phyloP scores from a whole-genome alignment of 2,113 vertebrate genomes.

The Carassius carassius region DNA sequence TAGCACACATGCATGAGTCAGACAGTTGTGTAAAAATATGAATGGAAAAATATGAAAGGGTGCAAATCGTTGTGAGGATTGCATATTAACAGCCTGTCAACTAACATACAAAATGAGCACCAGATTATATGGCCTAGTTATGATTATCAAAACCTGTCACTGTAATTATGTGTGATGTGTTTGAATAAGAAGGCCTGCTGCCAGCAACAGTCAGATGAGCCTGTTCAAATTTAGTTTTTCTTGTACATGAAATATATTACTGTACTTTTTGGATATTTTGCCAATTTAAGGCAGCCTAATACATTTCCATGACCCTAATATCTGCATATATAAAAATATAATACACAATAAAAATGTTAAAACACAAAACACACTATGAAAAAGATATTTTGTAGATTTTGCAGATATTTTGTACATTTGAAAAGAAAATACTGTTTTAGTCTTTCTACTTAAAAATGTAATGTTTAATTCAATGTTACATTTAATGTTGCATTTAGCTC shows the following conservation, averaged over 20 bases:
- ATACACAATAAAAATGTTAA: not conserved
- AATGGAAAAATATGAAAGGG: conserved; percentile 5
- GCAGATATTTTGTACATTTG: no score
- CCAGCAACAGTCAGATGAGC: not conserved
- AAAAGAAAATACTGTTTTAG: no score
- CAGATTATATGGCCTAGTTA: conserved; percentile 14
- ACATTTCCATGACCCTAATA: not conserved
- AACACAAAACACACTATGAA: not conserved
- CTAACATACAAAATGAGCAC: not conserved
- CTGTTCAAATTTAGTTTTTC: not conserved
- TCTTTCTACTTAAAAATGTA: no score
- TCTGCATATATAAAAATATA: not conserved
- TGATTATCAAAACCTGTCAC: conserved; percentile 11
- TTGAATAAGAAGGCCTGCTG: not conserved
- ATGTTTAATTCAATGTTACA: no score
- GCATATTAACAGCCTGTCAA: not conserved
- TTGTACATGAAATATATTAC: not conserved
- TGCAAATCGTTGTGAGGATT: conserved; percentile 2
- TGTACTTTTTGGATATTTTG: not conserved
- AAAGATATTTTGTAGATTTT: no score
- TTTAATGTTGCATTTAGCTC: no score
- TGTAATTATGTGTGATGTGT: conserved; percentile 12
- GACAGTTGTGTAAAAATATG: conserved; percentile 25
- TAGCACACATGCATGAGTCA: conserved; percentile 41
- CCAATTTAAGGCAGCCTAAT: not conserved